phyloP scores from a whole-genome alignment of 2,888 invertebrate genomes.

The Parnassius glacialis region DNA sequence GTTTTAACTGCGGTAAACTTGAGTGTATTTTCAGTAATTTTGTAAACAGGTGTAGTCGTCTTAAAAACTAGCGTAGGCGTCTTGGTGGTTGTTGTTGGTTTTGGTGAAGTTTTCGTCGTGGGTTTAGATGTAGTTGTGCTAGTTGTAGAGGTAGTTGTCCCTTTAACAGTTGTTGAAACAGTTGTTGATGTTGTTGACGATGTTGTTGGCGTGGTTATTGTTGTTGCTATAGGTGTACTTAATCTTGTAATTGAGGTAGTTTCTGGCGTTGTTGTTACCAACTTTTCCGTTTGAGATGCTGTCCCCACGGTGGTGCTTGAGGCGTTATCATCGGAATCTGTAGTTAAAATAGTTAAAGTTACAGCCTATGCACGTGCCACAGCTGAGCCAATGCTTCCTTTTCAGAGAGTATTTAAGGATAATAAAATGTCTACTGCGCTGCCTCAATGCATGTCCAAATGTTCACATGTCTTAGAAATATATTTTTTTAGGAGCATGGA shows the following conservation, averaged over 20 bases:
- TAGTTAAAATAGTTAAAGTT: not conserved
- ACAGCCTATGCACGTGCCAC: too few species aligned
- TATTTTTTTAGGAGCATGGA: too few species aligned
- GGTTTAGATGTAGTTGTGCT: conserved; percentile 31
- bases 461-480: too few species aligned
- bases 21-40: conserved; percentile 26
- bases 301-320: conserved; percentile 27
- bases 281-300: conserved; percentile 47
- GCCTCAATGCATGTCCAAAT: too few species aligned
- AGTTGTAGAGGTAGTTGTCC: not conserved
- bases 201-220: conserved; percentile 29
- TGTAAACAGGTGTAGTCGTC: conserved; percentile 27
- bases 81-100: conserved; percentile 24
- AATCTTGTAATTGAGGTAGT: conserved; percentile 26
- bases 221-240: conserved; percentile 26
- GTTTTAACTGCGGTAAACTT: conserved; percentile 7
- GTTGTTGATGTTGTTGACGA: not conserved
- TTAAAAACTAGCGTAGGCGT: conserved; percentile 27
- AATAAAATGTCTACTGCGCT: too few species aligned
- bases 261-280: conserved; percentile 41
- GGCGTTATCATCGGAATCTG: conserved; percentile 26
- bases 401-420: too few species aligned
- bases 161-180: too few species aligned
- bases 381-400: too few species aligned
- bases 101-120: conserved; percentile 29